Percentiles rank a stretch among this genome's conserved stretches.
Conservation (phyloP, 2,888 invertebrate species). For the Harpagoxenus sublaevis region DNA sequence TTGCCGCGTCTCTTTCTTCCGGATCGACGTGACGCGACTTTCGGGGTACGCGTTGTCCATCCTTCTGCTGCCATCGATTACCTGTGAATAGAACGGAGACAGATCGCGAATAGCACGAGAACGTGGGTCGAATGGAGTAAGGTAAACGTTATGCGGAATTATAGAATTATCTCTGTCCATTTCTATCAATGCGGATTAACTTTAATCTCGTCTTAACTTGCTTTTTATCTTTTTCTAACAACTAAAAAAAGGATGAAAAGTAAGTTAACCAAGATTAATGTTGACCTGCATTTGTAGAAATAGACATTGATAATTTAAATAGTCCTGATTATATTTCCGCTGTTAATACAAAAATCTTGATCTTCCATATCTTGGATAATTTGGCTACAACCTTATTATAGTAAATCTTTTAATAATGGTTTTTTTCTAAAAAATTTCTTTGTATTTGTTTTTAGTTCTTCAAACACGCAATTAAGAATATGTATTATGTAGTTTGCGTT, state of each 20-base stretch:
- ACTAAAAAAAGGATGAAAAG: too few species aligned
- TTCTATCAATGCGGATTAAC: too few species aligned
- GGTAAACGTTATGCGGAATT: not conserved
- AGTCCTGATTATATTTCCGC: not conserved
- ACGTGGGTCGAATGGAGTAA: not conserved
- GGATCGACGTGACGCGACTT: slow-evolving; percentile 53
- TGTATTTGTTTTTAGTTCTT: not conserved
- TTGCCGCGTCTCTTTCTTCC: slow-evolving; percentile 50
- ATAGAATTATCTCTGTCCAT: too few species aligned
- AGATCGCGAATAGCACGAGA: not conserved
- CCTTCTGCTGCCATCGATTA: slow-evolving; percentile 58
- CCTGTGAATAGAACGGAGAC: slow-evolving; percentile 54
- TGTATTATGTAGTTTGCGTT: not conserved
- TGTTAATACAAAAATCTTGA: not conserved
- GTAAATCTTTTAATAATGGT: not conserved
- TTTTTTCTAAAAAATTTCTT: not conserved
- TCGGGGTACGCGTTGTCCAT: slow-evolving; percentile 14
- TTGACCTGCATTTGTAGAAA: too few species aligned
- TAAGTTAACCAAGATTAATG: too few species aligned
- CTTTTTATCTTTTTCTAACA: too few species aligned
- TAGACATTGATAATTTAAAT: not conserved
- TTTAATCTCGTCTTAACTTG: too few species aligned
- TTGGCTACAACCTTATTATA: not conserved
- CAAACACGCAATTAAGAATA: not conserved
- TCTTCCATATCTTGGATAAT: not conserved